Evolutionary conservation across 2,113 vertebrate species (phyloP), one percentile per base, ranked within the genome.

Genomic region (Barbus barbus): DNA sequence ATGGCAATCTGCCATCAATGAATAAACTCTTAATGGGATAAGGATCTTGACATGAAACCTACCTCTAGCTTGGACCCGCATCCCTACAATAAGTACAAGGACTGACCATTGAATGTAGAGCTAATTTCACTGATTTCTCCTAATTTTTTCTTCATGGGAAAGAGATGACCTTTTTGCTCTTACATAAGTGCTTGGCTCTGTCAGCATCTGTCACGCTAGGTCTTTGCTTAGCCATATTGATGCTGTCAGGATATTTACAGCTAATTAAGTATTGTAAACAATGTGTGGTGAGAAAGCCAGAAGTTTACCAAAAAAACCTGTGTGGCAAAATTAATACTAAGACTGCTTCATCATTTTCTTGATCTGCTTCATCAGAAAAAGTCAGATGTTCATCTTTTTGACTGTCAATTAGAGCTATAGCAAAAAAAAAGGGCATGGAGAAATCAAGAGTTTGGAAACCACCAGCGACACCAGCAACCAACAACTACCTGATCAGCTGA

Each of bases 191-290:
- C 16, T 3, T 65, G 24, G 24, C 78, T 67, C 60, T 81, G 16
- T 33, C 20, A 33, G 53, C 18, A 58, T 31, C 9, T 74, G 71
- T 18, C n/a, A 12, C 9, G 13, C 13, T 46, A 48, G 6, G 41
- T 26, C 44, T 75, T 51, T 31, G 16, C 46, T 75, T 26, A 31
- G 26, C 73, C 26, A 18, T 53, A 18, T 1, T 76, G 18, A 31
- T 76, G 46, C 48, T 53, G 74, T 22, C 18, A 33, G 48, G 48
- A 18, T 22, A 56, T 53, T 53, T 56, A 76, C 73, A 33, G 74
- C 28, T 33, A 33, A 76, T 76, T 1, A 51, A 53, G 53, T 28
- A 76, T 75, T 76, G 73, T 22, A 53, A 76, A 76, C 28, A 76
- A 53, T 12, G 28, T 53, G 18, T 56, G 48, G 28, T 53, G 11